Evolutionary conservation across 2,797 vertebrate genomes (phyloP).

Genomic region (Okamejei kenojei): DNA sequence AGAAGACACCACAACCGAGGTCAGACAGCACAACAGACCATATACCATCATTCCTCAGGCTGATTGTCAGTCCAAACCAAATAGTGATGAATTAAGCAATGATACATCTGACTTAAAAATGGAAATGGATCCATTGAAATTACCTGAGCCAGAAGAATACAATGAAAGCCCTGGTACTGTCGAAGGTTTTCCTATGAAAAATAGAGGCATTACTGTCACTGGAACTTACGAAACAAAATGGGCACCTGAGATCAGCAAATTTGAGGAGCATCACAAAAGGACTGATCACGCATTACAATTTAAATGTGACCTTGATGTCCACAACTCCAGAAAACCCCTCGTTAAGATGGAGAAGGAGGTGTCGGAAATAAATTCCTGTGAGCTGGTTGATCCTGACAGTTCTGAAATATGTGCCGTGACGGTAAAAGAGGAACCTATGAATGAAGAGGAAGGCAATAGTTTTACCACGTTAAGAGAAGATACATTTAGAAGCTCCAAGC

Average conservation of each 20-base stretch:
- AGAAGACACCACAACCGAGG: not conserved
- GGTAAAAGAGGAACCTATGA: conserved; percentile 23
- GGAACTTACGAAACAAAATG: not conserved
- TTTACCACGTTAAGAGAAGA: conserved; percentile 3
- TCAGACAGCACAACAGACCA: not conserved
- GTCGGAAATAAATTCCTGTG: not conserved
- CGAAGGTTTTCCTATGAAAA: not conserved
- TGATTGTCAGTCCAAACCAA: not conserved
- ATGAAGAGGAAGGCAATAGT: not conserved
- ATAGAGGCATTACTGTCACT: not conserved
- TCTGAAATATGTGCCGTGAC: conserved; percentile 20
- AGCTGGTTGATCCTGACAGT: not conserved
- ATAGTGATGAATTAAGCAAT: not conserved
- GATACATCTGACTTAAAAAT: not conserved
- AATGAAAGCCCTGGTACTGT: not conserved
- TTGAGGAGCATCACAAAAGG: not conserved
- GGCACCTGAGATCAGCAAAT: not conserved
- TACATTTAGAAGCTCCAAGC: not conserved
- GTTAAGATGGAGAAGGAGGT: not conserved
- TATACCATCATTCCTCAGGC: not conserved
- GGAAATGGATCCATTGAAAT: not conserved
- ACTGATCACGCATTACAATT: not conserved
- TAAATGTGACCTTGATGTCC: not conserved
- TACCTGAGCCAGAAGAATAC: not conserved
- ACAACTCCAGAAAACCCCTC: not conserved